Evolutionary conservation across 92 coral and sea anemone species (phyloP).

Genomic region (Bergia sp.): DNA sequence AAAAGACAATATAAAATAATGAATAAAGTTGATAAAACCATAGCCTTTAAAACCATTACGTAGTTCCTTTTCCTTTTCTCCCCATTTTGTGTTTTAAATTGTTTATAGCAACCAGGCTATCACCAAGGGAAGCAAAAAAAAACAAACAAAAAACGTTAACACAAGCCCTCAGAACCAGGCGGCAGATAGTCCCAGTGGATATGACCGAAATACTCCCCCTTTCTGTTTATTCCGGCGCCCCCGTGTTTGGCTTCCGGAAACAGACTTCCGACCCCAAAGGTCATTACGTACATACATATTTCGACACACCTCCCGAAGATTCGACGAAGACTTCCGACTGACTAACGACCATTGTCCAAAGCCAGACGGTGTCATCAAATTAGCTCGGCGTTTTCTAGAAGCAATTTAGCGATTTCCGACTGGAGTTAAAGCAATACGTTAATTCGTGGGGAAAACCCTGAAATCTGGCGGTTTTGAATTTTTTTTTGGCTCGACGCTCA

Average conservation of each 20-base stretch:
- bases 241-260: conserved; percentile 24
- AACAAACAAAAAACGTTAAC: not conserved
- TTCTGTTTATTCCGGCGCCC: conserved; percentile 2
- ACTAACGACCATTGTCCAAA: conserved; percentile 4
- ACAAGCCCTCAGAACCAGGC: not conserved
- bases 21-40: not conserved
- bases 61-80: conserved; percentile 20
- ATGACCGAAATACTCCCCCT: conserved; percentile 1
- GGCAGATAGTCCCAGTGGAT: not conserved
- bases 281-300: not conserved
- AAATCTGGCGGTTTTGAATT: not conserved
- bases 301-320: conserved; percentile 12
- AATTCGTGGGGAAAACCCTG: not conserved
- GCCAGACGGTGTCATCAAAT: not conserved
- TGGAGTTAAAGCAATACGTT: not conserved
- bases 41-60: not conserved
- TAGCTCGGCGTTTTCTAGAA: not conserved
- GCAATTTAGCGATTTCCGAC: not conserved
- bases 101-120: conserved; percentile 14
- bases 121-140: not conserved
- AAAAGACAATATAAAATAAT: too few species aligned
- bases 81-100: not conserved
- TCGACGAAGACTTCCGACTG: conserved; percentile 13
- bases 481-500: not conserved
- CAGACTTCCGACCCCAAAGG: conserved; percentile 17